These are phyloP conservation scores for Drosophila novamexicana DNA, from an alignment of 1,140 invertebrate species.

Conservation along the genomic window DNA sequence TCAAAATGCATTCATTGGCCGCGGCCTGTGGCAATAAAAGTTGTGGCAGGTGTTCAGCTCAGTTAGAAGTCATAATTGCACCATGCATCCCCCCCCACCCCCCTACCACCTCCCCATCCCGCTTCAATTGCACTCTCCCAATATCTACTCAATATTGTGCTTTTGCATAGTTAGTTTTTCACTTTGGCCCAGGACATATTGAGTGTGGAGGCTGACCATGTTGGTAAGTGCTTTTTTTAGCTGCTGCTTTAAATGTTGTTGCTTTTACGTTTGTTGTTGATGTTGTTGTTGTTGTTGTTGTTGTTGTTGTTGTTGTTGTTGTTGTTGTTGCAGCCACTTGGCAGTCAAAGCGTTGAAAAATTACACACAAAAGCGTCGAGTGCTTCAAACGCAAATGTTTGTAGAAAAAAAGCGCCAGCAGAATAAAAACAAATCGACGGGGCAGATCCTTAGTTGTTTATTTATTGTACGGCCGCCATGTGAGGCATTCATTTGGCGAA, in stretches of 20 bases:
- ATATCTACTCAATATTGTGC: conserved; percentile 8
- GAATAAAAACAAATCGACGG: conserved; percentile 23
- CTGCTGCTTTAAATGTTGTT: neutral
- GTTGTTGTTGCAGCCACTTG: conserved; percentile 59
- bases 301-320: conserved; percentile 24
- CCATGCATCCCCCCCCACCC: neutral
- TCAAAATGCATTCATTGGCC: neutral
- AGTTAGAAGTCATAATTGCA: conserved; percentile 36
- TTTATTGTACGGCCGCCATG: neutral
- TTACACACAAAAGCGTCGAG: conserved; percentile 75
- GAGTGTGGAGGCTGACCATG: conserved; percentile 1
- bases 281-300: conserved; percentile 33
- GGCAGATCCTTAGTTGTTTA: conserved; percentile 16
- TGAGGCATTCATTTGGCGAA: neutral
- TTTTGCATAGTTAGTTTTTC: conserved; percentile 37
- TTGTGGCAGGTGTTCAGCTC: conserved; percentile 28
- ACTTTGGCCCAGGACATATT: neutral
- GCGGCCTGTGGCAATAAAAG: neutral
- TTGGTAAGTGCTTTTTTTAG: neutral
- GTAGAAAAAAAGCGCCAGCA: conserved; percentile 34
- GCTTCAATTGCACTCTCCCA: neutral
- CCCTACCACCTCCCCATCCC: neutral
- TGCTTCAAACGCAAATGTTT: conserved; percentile 64
- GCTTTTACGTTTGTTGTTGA: conserved; percentile 36
- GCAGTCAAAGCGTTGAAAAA: conserved; percentile 78